These are phyloP conservation scores for Tangara arthus DNA, from an alignment of 2,797 vertebrate genomes.

Conservation along the genomic window DNA sequence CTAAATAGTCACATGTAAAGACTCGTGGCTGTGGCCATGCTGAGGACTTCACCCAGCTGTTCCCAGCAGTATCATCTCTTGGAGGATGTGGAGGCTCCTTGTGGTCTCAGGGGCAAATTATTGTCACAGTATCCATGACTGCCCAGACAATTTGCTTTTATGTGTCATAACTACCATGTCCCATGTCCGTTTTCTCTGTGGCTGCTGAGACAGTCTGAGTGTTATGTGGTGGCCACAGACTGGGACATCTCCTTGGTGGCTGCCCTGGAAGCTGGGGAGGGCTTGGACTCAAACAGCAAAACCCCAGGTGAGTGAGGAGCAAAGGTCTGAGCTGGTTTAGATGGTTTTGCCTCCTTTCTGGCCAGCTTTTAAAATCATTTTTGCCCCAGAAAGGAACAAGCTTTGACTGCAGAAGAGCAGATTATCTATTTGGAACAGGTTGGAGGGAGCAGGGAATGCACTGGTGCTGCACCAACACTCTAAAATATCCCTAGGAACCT, in stretches of 20 bases:
- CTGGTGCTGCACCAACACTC: background rate
- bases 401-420: background rate
- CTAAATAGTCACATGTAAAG: background rate
- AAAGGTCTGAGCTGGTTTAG: background rate
- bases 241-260: background rate
- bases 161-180: rapidly evolving
- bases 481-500: background rate
- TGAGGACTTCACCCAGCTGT: background rate
- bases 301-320: background rate
- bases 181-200: background rate
- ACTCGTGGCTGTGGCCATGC: background rate
- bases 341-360: background rate
- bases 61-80: background rate
- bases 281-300: background rate
- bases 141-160: background rate
- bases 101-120: background rate
- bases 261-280: background rate
- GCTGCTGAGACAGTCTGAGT: background rate
- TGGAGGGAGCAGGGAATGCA: background rate
- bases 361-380: background rate
- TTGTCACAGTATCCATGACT: background rate
- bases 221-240: background rate
- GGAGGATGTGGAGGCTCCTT: background rate
- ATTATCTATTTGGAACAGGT: background rate
- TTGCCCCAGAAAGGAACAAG: background rate